These are phyloP conservation scores for Platysteira castanea DNA, from an alignment of 2,113 vertebrate genomes.

Conservation along the genomic window DNA sequence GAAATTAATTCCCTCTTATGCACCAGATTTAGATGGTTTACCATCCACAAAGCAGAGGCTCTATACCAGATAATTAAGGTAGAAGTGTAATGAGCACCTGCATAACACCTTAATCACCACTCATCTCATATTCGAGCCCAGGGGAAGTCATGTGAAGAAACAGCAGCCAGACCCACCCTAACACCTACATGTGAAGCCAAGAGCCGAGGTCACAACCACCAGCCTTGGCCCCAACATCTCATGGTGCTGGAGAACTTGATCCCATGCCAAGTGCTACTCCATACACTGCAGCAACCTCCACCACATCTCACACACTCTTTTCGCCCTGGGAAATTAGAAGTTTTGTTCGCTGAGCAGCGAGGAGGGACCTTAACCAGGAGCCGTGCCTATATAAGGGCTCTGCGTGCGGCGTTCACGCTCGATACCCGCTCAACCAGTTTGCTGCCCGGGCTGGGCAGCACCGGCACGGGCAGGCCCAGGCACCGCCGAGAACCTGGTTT, in stretches of 20 bases:
- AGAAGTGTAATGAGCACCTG: not conserved
- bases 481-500: not conserved
- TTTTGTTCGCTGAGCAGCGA: fast-evolving
- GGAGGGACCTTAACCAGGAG: not conserved
- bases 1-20: not conserved
- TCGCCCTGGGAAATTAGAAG: not conserved
- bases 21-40: not conserved
- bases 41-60: not conserved
- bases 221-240: fast-evolving
- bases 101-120: not conserved
- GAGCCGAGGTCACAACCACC: not conserved
- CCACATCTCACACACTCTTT: not conserved
- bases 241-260: fast-evolving
- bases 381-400: not conserved
- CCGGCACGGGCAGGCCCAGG: slow-evolving; percentile 28
- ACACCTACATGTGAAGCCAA: not conserved
- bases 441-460: not conserved
- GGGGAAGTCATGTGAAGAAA: not conserved
- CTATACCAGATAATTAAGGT: not conserved
- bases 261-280: fast-evolving
- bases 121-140: fast-evolving
- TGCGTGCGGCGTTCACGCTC: not conserved
- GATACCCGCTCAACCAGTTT: slow-evolving; percentile 44
- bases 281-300: fast-evolving
- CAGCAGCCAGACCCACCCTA: not conserved